A percentile compares a stretch with the other conserved stretches of the same genome.
Evolutionary conservation across 1,140 invertebrate genomes (phyloP).

Genomic region (Dolichoris vasculosae): DNA sequence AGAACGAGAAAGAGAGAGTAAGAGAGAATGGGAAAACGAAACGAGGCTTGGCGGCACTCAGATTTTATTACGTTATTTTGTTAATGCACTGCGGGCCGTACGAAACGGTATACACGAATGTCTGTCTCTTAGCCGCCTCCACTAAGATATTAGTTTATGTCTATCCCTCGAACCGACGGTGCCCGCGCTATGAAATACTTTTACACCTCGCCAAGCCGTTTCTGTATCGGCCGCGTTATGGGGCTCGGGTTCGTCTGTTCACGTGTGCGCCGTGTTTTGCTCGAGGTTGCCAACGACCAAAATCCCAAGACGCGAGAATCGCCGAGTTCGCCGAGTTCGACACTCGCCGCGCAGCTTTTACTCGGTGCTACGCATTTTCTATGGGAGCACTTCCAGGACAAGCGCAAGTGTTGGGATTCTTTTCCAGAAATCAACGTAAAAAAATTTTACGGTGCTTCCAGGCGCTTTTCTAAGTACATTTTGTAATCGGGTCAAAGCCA

Average conservation of each 20-base stretch:
- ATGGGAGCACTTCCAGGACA: not conserved
- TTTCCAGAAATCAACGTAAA: not conserved
- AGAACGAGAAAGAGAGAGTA: slow-evolving; percentile 47
- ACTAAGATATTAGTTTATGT: slow-evolving; percentile 42
- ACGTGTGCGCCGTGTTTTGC: not conserved
- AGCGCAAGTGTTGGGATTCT: not conserved
- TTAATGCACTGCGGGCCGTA: slow-evolving; percentile 65
- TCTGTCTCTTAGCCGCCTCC: not conserved
- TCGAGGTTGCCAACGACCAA: slow-evolving; percentile 6
- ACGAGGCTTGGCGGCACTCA: slow-evolving; percentile 57
- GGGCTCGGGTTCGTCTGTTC: not conserved
- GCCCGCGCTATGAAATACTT: slow-evolving; percentile 18
- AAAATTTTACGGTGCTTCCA: not conserved
- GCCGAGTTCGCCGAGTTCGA: not conserved
- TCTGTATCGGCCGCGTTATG: not conserved
- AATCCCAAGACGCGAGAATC: not conserved
- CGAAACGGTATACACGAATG: slow-evolving; percentile 51
- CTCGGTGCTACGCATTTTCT: not conserved
- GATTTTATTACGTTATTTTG: slow-evolving; percentile 74
- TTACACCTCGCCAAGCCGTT: slow-evolving; percentile 49
- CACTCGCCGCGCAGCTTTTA: no score
- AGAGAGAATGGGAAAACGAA: not conserved
- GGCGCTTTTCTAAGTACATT: slow-evolving; percentile 24
- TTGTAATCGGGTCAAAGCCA: slow-evolving; percentile 8
- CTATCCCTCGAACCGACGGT: not conserved